phyloP scores from a whole-genome alignment of 1,140 invertebrate genomes.

The Leptinotarsa lineolata region DNA sequence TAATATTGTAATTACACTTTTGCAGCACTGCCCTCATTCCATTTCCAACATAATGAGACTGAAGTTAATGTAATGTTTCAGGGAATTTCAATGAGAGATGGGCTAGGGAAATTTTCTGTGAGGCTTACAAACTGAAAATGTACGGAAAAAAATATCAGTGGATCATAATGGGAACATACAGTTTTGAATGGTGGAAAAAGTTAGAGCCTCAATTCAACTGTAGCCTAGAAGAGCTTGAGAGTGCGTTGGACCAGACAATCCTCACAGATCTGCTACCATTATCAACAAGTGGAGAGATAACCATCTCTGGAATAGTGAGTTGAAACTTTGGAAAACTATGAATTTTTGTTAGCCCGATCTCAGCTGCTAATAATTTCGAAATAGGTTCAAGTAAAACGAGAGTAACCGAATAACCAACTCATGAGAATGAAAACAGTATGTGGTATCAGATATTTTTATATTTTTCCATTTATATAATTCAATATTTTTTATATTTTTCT shows the following conservation, averaged over 20 bases:
- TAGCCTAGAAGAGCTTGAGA: conserved; percentile 73
- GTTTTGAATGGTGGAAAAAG: conserved; percentile 77
- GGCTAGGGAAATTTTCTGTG: conserved; percentile 93
- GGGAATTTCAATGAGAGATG: conserved; percentile 96
- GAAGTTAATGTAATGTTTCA: conserved; percentile 59
- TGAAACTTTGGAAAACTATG: not conserved
- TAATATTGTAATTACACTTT: too few relatives aligned
- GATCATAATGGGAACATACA: conserved; percentile 91
- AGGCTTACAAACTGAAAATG: conserved; percentile 70
- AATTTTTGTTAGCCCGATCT: not conserved
- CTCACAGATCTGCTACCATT: conserved; percentile 82
- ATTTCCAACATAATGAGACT: too few relatives aligned
- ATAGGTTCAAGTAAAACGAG: too few relatives aligned
- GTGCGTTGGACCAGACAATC: conserved; percentile 88
- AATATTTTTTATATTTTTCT: too few relatives aligned
- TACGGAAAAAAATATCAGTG: conserved; percentile 78
- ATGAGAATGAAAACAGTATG: too few relatives aligned
- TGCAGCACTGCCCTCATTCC: not conserved
- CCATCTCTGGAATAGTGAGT: conserved; percentile 89
- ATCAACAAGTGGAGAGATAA: conserved; percentile 75
- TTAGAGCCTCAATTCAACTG: conserved; percentile 66
- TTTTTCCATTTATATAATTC: too few relatives aligned
- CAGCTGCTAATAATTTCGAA: too few relatives aligned
- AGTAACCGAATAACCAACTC: too few relatives aligned
- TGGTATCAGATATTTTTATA: too few relatives aligned